These are phyloP conservation scores for Zoanthus solanderi DNA, from an alignment of 92 coral and sea anemone genomes.

Conservation along the genomic window DNA sequence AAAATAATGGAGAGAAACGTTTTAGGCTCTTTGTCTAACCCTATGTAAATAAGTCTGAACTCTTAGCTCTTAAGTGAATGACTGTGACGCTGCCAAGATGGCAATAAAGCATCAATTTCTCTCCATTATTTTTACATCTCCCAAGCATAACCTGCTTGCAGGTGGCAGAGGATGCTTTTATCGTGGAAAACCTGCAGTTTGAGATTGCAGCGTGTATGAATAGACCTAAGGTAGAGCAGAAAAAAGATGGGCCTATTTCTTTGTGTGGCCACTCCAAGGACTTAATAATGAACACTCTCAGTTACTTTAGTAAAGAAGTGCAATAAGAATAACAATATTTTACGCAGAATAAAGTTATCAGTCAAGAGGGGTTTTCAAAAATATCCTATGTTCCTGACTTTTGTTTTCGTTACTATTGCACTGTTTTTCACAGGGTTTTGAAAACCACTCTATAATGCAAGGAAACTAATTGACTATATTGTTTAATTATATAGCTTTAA, in stretches of 20 bases:
- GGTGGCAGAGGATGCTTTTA: constrained; percentile 25
- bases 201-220: constrained; percentile 33
- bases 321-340: constrained; percentile 31
- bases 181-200: constrained; percentile 29
- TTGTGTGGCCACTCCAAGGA: constrained; percentile 37
- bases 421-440: constrained; percentile 17
- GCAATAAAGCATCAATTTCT: constrained; percentile 17
- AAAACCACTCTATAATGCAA: constrained; percentile 27
- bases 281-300: constrained; percentile 29
- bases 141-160: constrained; percentile 24
- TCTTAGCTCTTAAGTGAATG: constrained; percentile 27
- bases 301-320: constrained; percentile 28
- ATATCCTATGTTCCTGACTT: constrained; percentile 31
- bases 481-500: constrained; percentile 23
- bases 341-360: constrained; percentile 26
- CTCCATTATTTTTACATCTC: constrained; percentile 21
- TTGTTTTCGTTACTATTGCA: constrained; percentile 27
- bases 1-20: constrained; percentile 14
- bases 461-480: constrained; percentile 9
- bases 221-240: constrained; percentile 32
- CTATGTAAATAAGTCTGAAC: constrained; percentile 24
- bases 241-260: constrained; percentile 22
- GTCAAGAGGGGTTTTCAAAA: constrained; percentile 8
- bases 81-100: constrained; percentile 21
- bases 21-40: constrained; percentile 25